These are phyloP conservation scores for Drosophila hamatofila DNA, from an alignment of 2,888 invertebrate genomes.

Conservation along the genomic window DNA sequence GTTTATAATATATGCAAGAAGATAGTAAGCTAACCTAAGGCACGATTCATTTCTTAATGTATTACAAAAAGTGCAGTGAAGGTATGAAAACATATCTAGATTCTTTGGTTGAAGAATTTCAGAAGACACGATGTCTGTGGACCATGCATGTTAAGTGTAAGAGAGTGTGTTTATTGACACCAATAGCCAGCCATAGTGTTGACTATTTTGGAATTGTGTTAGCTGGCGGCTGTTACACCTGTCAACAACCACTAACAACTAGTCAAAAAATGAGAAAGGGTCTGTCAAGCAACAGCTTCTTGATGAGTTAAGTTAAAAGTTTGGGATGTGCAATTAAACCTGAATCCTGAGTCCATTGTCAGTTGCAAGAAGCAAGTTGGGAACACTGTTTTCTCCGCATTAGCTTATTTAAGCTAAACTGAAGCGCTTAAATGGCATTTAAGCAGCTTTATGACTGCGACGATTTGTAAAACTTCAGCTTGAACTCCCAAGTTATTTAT, in stretches of 20 bases:
- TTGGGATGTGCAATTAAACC: constrained; percentile 5
- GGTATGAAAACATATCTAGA: too few relatives aligned
- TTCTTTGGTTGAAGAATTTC: constrained; percentile 7
- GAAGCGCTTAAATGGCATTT: constrained; percentile 73
- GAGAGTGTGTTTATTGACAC: constrained; percentile 23
- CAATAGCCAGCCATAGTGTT: constrained; percentile 32
- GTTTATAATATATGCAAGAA: too few relatives aligned
- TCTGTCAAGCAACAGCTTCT: constrained; percentile 13
- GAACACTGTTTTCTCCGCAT: constrained; percentile 53
- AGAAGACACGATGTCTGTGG: constrained; percentile 29
- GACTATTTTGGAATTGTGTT: neutral
- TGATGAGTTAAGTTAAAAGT: neutral
- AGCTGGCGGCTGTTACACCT: constrained; percentile 66
- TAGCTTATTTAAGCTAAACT: constrained; percentile 36
- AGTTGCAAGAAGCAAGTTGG: constrained; percentile 17
- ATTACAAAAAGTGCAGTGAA: too few relatives aligned
- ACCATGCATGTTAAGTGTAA: constrained; percentile 23
- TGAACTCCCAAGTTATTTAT: constrained; percentile 68
- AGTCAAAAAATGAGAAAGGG: constrained; percentile 10
- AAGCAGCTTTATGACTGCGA: constrained; percentile 61
- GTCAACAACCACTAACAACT: constrained; percentile 60
- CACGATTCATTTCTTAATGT: too few relatives aligned
- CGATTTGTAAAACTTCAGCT: constrained; percentile 77
- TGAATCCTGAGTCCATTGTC: constrained; percentile 10
- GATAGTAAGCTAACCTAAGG: too few relatives aligned